Evolutionary conservation across 2,797 vertebrate genomes (phyloP), one percentile per base, ranked within the genome.

Genomic region (Lepus townsendii): DNA sequence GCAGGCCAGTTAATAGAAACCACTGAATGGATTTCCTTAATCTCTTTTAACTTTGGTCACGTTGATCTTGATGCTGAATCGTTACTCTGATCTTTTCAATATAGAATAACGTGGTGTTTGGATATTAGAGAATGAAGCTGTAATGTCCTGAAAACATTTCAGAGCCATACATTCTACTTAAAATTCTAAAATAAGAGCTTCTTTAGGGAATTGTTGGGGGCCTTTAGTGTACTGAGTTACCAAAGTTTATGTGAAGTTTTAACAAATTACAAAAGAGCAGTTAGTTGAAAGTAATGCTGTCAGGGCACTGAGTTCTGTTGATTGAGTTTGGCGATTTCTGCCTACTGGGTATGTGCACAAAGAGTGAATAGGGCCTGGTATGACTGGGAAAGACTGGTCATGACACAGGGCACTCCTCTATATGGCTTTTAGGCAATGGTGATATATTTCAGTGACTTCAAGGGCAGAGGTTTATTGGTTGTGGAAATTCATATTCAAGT

Each of bases 101-200:
- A 14, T 38, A 77, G 80, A 20, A 57, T 32, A 30, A 72, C 13
- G n/a, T 71, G 72, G 38, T 35, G 47, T 84, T 93, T 38, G 30
- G 52, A 32, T 73, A 30, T 88, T 91, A 77, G 32, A 66, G 63
- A 69, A 88, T 90, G 71, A 87, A 89, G 22, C 52, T 86, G 38
- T 77, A 93, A 50, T 3, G 73, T 90, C 66, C 84, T 87, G 69
- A 88, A 47, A 82, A 71, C 69, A 91, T 32, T 82, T 73, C 57
- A 60, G 5, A 88, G 32, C 32, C 52, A 90, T 17, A 50, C 54
- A 26, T 79, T 88, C 27, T 38, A 66, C 24, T 80, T 88, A 77
- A 79, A 82, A 71, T 85, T 92, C 73, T 68, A 54, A 85, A 86
- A 13, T 75, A 9, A 93, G 35, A 24, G 4, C 68, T 72, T 32